These are phyloP conservation scores for Dysdera silvatica DNA, from an alignment of 1,140 invertebrate genomes.

Conservation along the genomic window DNA sequence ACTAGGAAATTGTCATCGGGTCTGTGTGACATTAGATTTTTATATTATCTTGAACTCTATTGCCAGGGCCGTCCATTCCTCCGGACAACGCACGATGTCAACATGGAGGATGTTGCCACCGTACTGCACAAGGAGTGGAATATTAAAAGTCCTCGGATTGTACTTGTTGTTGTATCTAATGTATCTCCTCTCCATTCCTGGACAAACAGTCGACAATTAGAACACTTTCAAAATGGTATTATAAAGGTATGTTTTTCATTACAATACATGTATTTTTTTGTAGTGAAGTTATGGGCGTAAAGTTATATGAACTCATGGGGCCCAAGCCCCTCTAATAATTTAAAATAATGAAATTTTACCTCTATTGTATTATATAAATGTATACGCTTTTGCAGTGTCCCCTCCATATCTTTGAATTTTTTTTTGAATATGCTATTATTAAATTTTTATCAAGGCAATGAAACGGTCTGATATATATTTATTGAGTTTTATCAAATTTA, in stretches of 20 bases:
- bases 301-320: no score
- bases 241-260: conserved; percentile 29
- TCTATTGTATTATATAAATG: no score
- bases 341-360: no score
- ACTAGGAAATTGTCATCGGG: background rate
- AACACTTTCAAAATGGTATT: conserved; percentile 33
- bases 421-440: no score
- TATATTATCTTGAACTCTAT: background rate
- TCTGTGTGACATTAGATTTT: background rate
- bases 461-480: no score
- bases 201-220: conserved; percentile 30
- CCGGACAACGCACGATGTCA: conserved; percentile 29
- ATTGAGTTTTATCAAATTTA: no score
- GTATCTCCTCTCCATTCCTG: conserved; percentile 13
- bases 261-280: no score
- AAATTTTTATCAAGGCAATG: no score
- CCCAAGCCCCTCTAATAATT: no score
- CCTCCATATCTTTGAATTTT: no score
- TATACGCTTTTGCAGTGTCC: no score
- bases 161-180: conserved; percentile 32
- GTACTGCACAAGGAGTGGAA: conserved; percentile 28
- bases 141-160: conserved; percentile 31
- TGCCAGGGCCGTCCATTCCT: conserved; percentile 32
- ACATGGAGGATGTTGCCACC: conserved; percentile 30
- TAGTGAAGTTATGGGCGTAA: no score